Percentiles rank a stretch among this genome's conserved stretches.
These are phyloP conservation scores for Chelon labrosus DNA, from an alignment of 2,797 vertebrate genomes.

Conservation along the genomic window DNA sequence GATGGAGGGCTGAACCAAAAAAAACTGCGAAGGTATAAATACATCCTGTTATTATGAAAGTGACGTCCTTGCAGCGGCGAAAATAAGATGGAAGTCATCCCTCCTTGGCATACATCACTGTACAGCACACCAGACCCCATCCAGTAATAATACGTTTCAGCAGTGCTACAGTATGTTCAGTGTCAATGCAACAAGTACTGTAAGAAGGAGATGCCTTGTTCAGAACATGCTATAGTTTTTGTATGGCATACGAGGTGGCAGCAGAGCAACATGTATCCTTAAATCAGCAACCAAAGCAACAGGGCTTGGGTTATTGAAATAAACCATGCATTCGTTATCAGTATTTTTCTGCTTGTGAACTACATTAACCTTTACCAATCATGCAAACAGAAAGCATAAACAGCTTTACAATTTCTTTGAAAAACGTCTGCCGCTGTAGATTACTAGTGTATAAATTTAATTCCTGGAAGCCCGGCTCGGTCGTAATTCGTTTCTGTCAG, in stretches of 20 bases:
- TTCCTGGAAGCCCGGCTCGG: neutral
- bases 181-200: conserved; percentile 6
- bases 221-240: too few relatives aligned
- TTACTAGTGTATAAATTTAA: neutral
- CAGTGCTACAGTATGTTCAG: neutral
- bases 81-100: conserved; percentile 47
- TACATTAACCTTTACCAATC: too few relatives aligned
- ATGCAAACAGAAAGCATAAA: too few relatives aligned
- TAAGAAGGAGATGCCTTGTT: neutral
- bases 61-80: conserved; percentile 35
- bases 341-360: too few relatives aligned
- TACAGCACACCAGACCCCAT: neutral
- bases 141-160: conserved; percentile 13
- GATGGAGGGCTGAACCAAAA: conserved; percentile 19
- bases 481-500: neutral
- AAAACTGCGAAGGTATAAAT: conserved; percentile 33
- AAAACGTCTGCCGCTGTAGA: neutral
- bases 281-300: too few relatives aligned
- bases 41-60: conserved; percentile 43
- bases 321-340: too few relatives aligned
- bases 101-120: conserved; percentile 16
- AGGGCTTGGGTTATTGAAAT: too few relatives aligned
- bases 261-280: too few relatives aligned
- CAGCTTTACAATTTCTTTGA: neutral
- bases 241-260: too few relatives aligned